phyloP scores from a whole-genome alignment of 2,113 vertebrate species.

The Istiophorus platypterus region DNA sequence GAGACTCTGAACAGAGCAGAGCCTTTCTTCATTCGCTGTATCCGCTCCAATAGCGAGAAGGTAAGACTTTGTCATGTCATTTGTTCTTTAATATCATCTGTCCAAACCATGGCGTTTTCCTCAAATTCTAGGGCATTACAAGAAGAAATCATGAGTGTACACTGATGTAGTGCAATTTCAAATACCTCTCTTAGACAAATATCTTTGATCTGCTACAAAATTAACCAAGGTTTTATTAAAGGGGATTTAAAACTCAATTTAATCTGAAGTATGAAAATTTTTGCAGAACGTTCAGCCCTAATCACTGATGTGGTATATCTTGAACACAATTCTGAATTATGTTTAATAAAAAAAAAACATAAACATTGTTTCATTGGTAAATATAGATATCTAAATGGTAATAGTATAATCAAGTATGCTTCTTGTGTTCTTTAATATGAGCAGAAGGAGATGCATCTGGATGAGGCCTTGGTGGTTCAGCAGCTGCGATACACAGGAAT shows the following conservation, averaged over 20 bases:
- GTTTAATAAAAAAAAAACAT: no score
- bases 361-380: background rate
- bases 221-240: background rate
- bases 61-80: constrained; percentile 69
- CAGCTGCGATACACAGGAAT: constrained; percentile 98
- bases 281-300: no score
- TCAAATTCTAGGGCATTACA: background rate
- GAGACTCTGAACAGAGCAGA: constrained; percentile 94
- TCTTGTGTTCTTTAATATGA: constrained; percentile 46
- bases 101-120: background rate
- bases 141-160: background rate
- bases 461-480: constrained; percentile 93
- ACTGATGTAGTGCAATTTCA: background rate
- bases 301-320: no score
- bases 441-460: constrained; percentile 94
- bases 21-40: constrained; percentile 98
- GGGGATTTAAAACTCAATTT: background rate
- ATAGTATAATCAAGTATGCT: background rate
- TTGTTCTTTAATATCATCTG: background rate
- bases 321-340: no score
- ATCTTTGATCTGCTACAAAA: background rate
- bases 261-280: background rate
- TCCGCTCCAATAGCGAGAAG: constrained; percentile 98
- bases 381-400: background rate
- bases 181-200: background rate